Percentiles rank a stretch among this genome's conserved stretches.
These are phyloP conservation scores for Mycogona germanica DNA, from an alignment of 2,888 invertebrate species.

Conservation along the genomic window DNA sequence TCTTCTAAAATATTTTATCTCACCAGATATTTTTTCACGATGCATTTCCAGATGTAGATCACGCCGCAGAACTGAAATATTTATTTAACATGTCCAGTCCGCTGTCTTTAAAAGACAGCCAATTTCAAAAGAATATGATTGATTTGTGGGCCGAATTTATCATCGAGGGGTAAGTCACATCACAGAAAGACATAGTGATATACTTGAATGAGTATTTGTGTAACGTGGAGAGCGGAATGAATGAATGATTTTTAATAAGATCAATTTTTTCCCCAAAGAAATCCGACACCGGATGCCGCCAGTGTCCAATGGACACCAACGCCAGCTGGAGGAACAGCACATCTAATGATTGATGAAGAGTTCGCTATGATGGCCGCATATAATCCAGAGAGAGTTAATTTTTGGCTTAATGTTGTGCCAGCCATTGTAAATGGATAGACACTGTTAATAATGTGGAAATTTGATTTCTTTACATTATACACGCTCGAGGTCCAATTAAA, in stretches of 20 bases:
- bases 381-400: constrained; percentile 2
- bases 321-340: constrained; percentile 2
- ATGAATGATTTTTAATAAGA: background rate
- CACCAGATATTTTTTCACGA: background rate
- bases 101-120: no score
- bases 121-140: background rate
- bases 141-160: constrained; percentile 7
- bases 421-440: constrained; percentile 7
- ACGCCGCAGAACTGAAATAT: constrained; percentile 7
- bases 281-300: background rate
- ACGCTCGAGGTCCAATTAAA: no score
- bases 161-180: background rate
- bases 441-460: no score
- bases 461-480: no score
- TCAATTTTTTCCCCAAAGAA: background rate
- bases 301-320: constrained; percentile 1
- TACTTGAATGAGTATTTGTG: no score
- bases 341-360: background rate
- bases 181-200: background rate
- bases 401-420: constrained; percentile 8
- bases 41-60: constrained; percentile 5
- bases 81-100: no score
- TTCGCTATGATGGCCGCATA: constrained; percentile 3
- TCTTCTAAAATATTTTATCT: background rate
- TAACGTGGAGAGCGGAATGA: no score